Base-by-base conservation (phyloP, 2,797 vertebrate species). In the Hippocampus kuda region DNA sequence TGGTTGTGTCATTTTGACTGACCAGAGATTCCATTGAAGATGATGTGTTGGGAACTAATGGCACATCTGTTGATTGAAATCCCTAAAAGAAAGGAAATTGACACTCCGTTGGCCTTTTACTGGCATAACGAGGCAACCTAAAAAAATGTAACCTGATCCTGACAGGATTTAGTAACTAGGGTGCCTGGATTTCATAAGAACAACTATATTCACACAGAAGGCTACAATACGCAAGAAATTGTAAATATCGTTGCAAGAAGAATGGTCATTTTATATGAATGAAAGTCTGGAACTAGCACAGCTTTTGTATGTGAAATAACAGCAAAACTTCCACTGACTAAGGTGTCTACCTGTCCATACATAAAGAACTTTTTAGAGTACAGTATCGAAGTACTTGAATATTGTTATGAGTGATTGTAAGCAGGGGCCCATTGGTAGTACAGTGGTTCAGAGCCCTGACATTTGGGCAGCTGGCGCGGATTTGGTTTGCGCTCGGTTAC, bases 41-140 rank as follows among this genome's bases (percentile, higher is more conserved):
- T 41, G 84, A 80, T 15, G 53, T 69, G 77, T 80, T 85, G 81
- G 68, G 69, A 78, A 79, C 68, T 79, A 77, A 69, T 11, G 53
- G 34, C 77, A 75, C 34, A 64, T 77, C 68, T 72, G 63, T 68
- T 69, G 66, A 66, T 68, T 77, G 84, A 75, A 75, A 73, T 68
- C 82, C 83, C 88, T 90, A 75, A 34, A 71, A 75, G 38, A 54
- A 63, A 79, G 38, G 82, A 48, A 86, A 70, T 62, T 62, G 20
- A n/a, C 38, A 62, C 30, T n/a, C 10, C 10, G 81, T 22, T 56
- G 26, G 63, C 60, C 65, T 65, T 74, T 81, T 30, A 24, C 10
- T 13, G 26, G 11, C 13, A 27, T 9, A 15, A 59, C 5, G 5
- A 27, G 26, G 1, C 18, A 42, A 61, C 18, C 18, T 1, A 18